Percentiles rank a stretch among this genome's conserved stretches.
These are phyloP conservation scores for Cyprinodon tularosa DNA, from an alignment of 2,113 vertebrate species.

Conservation along the genomic window DNA sequence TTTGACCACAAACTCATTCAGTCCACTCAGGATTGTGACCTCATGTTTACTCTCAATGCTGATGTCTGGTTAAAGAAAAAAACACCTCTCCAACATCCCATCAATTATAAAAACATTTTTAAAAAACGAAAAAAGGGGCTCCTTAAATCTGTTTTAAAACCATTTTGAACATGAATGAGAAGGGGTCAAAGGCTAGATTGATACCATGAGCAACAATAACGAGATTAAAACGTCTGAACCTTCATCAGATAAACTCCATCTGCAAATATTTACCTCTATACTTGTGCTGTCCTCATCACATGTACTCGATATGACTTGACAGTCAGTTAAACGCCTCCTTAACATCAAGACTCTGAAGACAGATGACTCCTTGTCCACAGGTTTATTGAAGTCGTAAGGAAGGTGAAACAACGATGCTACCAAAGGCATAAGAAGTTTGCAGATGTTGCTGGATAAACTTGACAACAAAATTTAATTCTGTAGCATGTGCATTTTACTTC, in stretches of 20 bases:
- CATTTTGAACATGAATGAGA: background rate
- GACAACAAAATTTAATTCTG: no score
- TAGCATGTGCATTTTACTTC: no score
- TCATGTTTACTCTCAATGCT: constrained; percentile 99
- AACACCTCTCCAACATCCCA: background rate
- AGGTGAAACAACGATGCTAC: no score
- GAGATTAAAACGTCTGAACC: constrained; percentile 45
- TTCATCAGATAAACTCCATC: constrained; percentile 5
- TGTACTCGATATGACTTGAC: no score
- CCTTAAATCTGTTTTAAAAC: constrained; percentile 1
- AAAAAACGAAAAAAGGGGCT: background rate
- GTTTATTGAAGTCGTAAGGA: no score
- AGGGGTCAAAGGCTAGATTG: constrained; percentile 25
- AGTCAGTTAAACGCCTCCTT: no score
- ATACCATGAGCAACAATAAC: constrained; percentile 8
- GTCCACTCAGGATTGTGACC: constrained; percentile 97
- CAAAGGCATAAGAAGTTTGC: no score
- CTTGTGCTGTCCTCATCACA: no score
- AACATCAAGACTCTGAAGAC: no score
- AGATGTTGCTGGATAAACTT: no score
- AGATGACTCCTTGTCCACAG: no score
- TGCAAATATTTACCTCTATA: background rate
- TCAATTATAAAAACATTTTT: background rate
- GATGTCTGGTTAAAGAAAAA: constrained; percentile 76
- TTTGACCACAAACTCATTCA: constrained; percentile 99